These are phyloP conservation scores for Prinia subflava DNA, from an alignment of 2,113 vertebrate genomes.

Conservation along the genomic window DNA sequence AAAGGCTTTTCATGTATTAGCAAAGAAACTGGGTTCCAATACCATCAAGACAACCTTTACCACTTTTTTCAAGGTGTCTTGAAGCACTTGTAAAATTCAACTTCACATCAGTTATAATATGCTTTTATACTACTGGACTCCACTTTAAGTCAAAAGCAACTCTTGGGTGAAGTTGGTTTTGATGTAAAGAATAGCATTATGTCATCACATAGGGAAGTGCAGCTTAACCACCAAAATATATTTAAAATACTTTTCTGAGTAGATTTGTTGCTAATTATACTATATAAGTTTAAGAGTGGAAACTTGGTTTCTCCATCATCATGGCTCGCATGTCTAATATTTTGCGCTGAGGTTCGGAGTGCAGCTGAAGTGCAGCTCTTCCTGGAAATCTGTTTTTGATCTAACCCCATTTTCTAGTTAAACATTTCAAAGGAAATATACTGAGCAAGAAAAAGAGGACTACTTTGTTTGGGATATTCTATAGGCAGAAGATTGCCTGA, in stretches of 20 bases:
- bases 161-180: background rate
- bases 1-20: background rate
- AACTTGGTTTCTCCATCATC: background rate
- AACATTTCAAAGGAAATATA: background rate
- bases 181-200: background rate
- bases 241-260: background rate
- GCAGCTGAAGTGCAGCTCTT: background rate
- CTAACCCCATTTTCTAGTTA: constrained; percentile 17
- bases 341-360: background rate
- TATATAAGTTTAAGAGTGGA: background rate
- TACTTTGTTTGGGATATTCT: background rate
- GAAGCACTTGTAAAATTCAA: background rate
- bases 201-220: background rate
- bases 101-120: background rate
- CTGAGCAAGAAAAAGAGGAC: background rate
- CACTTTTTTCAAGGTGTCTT: background rate
- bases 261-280: constrained; percentile 5
- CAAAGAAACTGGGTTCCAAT: background rate
- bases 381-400: constrained; percentile 19
- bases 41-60: background rate
- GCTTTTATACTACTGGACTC: background rate
- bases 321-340: background rate
- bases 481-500: constrained; percentile 31
- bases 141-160: background rate
- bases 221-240: background rate